Percentiles rank a stretch among this genome's conserved stretches.
Evolutionary conservation across 1,140 invertebrate genomes (phyloP).

Genomic region (Armadillidium nasatum): DNA sequence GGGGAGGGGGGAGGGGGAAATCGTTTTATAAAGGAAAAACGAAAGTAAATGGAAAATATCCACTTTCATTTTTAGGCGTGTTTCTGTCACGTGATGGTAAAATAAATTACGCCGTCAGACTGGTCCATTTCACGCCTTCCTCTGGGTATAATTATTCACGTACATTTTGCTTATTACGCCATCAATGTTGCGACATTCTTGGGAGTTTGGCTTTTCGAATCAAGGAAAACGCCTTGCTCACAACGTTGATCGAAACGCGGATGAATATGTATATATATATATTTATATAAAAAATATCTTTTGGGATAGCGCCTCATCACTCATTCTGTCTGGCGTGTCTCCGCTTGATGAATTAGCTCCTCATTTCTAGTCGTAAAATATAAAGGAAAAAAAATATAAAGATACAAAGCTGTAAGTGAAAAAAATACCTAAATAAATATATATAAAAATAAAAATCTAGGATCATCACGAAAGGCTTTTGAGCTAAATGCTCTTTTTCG

Average conservation of each 20-base stretch:
- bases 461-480: background rate
- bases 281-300: background rate
- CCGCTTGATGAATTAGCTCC: constrained; percentile 2
- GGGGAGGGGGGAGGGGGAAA: too few species aligned
- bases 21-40: background rate
- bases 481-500: background rate
- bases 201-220: background rate
- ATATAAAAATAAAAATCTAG: background rate
- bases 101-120: background rate
- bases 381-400: too few species aligned
- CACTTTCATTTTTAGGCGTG: background rate
- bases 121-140: background rate
- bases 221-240: background rate
- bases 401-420: background rate
- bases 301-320: background rate
- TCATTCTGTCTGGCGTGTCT: constrained; percentile 8
- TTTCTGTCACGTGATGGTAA: background rate
- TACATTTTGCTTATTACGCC: constrained; percentile 4
- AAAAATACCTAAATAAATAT: background rate
- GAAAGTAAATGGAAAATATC: background rate
- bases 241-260: background rate
- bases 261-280: background rate
- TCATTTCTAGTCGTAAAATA: background rate
- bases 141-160: background rate
- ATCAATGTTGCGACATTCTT: constrained; percentile 5